phyloP scores from a whole-genome alignment of 2,113 vertebrate species.

The Perca schrenkii region DNA sequence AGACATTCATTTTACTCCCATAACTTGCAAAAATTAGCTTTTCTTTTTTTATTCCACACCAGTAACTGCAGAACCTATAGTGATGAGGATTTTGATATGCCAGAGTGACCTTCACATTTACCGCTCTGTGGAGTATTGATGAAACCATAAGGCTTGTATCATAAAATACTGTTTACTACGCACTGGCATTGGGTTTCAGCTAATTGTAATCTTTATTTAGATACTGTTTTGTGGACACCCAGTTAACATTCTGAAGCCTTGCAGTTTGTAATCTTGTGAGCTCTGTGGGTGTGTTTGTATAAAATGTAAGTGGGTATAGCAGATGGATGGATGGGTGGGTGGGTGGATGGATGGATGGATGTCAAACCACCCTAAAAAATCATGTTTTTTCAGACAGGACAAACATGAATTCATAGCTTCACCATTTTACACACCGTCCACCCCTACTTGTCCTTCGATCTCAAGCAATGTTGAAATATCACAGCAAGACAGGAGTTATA shows the following conservation, averaged over 20 bases:
- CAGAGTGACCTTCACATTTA: constrained; percentile 63
- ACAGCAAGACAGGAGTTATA: neutral
- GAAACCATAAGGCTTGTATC: constrained; percentile 42
- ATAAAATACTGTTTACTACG: constrained; percentile 44
- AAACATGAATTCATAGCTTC: neutral
- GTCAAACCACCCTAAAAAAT: neutral
- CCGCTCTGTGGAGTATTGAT: constrained; percentile 54
- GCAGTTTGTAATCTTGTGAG: neutral
- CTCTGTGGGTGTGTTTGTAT: neutral
- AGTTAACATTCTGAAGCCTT: neutral
- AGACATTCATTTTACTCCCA: constrained; percentile 23
- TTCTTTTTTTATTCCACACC: constrained; percentile 27
- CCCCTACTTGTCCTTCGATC: neutral
- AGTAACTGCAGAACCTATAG: constrained; percentile 14
- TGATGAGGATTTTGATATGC: constrained; percentile 58
- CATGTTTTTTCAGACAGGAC: neutral
- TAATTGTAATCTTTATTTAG: constrained; percentile 25
- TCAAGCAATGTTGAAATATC: constrained; percentile 4
- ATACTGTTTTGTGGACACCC: constrained; percentile 26
- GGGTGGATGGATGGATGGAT: neutral
- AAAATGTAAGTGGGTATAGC: neutral
- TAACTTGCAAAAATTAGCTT: constrained; percentile 27
- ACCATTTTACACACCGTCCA: constrained; percentile 2
- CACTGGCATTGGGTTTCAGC: constrained; percentile 15
- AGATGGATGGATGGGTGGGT: neutral